Evolutionary conservation across 2,888 invertebrate genomes (phyloP), one percentile per base, ranked within the genome.

Genomic region (Sisyra terminalis): DNA sequence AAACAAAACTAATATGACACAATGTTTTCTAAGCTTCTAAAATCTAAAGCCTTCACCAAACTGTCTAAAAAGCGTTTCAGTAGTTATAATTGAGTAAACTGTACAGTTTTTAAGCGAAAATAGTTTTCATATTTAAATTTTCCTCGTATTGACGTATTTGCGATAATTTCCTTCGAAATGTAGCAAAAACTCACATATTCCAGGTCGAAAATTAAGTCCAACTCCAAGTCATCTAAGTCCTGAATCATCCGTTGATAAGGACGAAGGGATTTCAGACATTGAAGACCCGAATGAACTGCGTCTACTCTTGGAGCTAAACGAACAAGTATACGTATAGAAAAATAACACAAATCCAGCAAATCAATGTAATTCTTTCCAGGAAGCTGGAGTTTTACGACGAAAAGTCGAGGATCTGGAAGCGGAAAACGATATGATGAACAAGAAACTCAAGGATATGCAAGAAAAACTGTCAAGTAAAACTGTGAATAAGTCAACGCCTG

Each of bases 351-450:
- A 8, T 29, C 30, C 8, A 9, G 8, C 8, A 29, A 29, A 29
- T 29, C 30, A 29, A 9, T 29, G 8, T n/a, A 14, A 4, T 9
- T 6, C 32, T 32, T 49, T 48, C 29, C 60, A 81, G 71, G 92
- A 93, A 68, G 78, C 87, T 44, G 73, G 79, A 15, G 82, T 87
- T 45, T 64, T 90, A 47, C 71, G 85, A 34, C 73, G 82, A 49
- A 90, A 89, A 64, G 78, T 87, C 44, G 85, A 86, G 58, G 85
- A 85, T 51, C 63, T 86, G 49, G 88, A 90, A 63, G 74, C 72
- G 48, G 85, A 88, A 54, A 83, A 79, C 54, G 77, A 80, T 45
- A 73, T 73, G 38, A 61, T 78, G 10, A 80, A 76, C 55, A 75
- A 75, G 51, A 81, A 86, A 65, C 69, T 83, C 7, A 78, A 78